Conservation (phyloP, 2,113 vertebrate genomes). For the human region GRCh38 chr4:65513501-65514000, state of each 20-base stretch:
- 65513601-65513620: too few species aligned
- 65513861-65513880: not conserved
- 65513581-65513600: too few species aligned
- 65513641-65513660: too few species aligned
- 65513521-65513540: too few species aligned
- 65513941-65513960: not conserved
- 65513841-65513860: not conserved
- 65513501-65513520: too few species aligned
- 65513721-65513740: not conserved
- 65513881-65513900: not conserved
- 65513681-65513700: not conserved
- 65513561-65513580: too few species aligned
- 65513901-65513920: not conserved
- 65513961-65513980: not conserved
- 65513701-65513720: not conserved
- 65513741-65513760: not conserved
- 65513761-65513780: not conserved
- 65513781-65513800: not conserved
- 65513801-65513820: not conserved
- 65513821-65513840: not conserved
- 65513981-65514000: not conserved
- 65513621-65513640: fast-evolving
- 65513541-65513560: fast-evolving
- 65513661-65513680: too few species aligned
- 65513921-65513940: not conserved